These are phyloP conservation scores for Petroica traversi DNA, from an alignment of 2,113 vertebrate genomes.

Conservation along the genomic window DNA sequence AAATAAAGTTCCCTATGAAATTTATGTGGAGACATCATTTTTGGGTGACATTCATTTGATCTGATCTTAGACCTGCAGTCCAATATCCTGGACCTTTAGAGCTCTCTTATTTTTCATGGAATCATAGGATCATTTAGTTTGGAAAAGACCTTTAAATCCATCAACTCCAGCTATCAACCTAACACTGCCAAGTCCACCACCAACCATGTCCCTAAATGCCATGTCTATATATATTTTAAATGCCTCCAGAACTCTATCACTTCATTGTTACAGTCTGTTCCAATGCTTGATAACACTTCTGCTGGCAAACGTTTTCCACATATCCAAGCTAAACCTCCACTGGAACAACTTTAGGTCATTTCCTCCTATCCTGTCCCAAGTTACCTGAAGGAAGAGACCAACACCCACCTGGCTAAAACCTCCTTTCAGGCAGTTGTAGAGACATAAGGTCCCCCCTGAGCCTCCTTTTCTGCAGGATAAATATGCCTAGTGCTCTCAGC, in stretches of 20 bases:
- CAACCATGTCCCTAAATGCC: rapidly evolving
- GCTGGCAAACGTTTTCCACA: neutral
- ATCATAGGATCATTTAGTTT: neutral
- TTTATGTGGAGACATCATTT: neutral
- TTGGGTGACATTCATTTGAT: neutral
- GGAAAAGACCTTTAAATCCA: neutral
- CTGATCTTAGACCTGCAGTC: neutral
- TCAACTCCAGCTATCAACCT: rapidly evolving
- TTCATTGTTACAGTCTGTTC: neutral
- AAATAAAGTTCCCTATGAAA: neutral
- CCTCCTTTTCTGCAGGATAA: neutral
- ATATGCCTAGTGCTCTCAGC: rapidly evolving
- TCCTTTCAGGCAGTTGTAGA: neutral
- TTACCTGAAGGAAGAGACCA: neutral
- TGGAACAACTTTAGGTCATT: neutral
- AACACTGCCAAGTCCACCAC: neutral
- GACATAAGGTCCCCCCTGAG: neutral
- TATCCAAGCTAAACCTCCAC: neutral
- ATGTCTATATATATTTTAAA: rapidly evolving
- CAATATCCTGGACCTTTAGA: neutral
- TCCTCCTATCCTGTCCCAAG: neutral
- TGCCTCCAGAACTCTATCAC: neutral
- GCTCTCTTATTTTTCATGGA: neutral
- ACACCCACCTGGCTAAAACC: rapidly evolving
- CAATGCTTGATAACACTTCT: neutral